phyloP scores from a whole-genome alignment of 2,797 vertebrate species.

The Mionectes olivaceus region DNA sequence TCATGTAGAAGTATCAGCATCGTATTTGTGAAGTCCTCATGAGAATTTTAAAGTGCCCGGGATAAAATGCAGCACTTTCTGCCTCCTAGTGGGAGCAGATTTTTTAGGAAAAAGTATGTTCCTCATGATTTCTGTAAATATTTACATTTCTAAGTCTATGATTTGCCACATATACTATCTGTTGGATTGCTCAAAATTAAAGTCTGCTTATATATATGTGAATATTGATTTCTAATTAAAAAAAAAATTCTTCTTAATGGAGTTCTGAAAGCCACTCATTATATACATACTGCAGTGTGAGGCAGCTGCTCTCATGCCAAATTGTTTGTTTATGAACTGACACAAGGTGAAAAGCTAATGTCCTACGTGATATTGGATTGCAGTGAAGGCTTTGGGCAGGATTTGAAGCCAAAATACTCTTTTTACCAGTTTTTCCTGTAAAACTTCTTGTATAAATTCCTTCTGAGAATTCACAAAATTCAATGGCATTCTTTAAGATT shows the following conservation, averaged over 20 bases:
- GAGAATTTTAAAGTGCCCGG: neutral
- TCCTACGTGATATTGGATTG: neutral
- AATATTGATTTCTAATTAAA: neutral
- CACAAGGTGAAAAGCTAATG: neutral
- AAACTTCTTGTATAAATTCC: neutral
- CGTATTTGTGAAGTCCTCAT: neutral
- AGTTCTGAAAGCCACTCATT: neutral
- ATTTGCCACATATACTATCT: neutral
- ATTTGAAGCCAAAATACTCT: neutral
- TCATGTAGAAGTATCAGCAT: neutral
- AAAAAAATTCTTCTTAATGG: neutral
- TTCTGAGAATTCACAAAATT: neutral
- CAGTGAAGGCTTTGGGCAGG: neutral
- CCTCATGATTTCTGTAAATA: neutral
- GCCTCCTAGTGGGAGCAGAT: neutral
- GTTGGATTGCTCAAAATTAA: neutral
- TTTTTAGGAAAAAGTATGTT: neutral
- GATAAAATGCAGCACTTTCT: neutral
- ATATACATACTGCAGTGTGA: neutral
- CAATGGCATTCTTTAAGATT: neutral
- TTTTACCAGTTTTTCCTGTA: neutral
- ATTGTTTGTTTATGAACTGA: neutral
- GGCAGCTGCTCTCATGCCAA: neutral
- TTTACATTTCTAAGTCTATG: neutral
- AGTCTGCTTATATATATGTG: neutral